phyloP scores from a whole-genome alignment of 2,888 invertebrate genomes.

The Masnerella sp. region DNA sequence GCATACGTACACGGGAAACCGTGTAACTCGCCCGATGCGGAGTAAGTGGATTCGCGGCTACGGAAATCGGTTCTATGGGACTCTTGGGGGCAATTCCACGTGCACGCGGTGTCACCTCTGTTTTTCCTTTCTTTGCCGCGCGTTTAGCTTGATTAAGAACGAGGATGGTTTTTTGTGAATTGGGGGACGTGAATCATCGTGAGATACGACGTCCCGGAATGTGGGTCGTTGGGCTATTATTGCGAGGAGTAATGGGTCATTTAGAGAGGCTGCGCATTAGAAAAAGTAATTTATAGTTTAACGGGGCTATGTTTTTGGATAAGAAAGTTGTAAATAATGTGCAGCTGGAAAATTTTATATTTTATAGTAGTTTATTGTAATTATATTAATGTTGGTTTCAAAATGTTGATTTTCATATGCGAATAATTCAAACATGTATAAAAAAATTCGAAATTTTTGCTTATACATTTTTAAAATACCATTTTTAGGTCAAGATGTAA shows the following conservation, averaged over 20 bases:
- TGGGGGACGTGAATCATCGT: constrained; percentile 42
- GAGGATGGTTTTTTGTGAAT: constrained; percentile 40
- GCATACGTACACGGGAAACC: constrained; percentile 1
- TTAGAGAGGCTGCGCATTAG: no score
- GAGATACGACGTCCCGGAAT: constrained; percentile 34
- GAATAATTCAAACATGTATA: no score
- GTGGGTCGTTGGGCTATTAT: constrained; percentile 4
- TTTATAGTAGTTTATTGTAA: no score
- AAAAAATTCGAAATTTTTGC: no score
- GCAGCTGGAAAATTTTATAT: no score
- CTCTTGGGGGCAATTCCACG: constrained; percentile 73
- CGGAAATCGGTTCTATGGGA: constrained; percentile 65
- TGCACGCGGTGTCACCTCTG: constrained; percentile 28
- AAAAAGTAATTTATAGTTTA: no score
- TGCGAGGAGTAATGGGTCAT: constrained; percentile 23
- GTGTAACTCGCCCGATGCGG: constrained; percentile 18
- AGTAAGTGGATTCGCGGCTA: constrained; percentile 39
- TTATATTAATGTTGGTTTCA: no score
- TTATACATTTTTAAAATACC: no score
- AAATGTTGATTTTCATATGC: no score
- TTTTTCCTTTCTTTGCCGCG: constrained; percentile 31
- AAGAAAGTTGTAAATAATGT: no score
- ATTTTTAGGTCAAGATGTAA: no score
- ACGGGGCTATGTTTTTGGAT: no score
- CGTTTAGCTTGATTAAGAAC: constrained; percentile 51